Evolutionary conservation across 1,140 invertebrate species (phyloP).

Genomic region (Listronotus bonariensis): DNA sequence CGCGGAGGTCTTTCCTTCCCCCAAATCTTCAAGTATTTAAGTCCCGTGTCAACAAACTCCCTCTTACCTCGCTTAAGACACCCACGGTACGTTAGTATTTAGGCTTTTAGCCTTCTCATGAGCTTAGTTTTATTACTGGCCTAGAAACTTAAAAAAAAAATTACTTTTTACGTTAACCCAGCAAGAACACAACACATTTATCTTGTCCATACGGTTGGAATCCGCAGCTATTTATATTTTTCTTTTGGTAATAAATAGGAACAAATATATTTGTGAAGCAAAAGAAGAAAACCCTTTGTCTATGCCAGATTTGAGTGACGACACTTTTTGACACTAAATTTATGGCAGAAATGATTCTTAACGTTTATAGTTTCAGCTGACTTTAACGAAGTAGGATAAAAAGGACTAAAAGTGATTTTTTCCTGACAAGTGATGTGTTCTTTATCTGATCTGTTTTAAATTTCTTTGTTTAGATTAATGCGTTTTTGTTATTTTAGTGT

Average conservation of each 20-base stretch:
- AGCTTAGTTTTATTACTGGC: no score
- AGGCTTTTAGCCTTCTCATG: no score
- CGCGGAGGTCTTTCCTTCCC: no score
- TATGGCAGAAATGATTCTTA: constrained; percentile 15
- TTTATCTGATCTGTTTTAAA: constrained; percentile 2
- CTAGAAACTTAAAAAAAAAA: no score
- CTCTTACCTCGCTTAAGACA: no score
- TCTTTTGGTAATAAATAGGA: constrained; percentile 15
- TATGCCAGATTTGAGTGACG: constrained; percentile 17
- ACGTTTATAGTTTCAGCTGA: constrained; percentile 12
- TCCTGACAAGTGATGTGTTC: constrained; percentile 8
- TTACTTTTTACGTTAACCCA: background rate
- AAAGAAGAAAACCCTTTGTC: constrained; percentile 11
- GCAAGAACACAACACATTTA: background rate
- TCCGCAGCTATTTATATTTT: constrained; percentile 15
- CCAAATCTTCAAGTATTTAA: no score
- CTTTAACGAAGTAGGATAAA: constrained; percentile 13
- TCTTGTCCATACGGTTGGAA: constrained; percentile 1
- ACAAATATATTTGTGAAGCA: constrained; percentile 9
- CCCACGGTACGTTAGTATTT: no score
- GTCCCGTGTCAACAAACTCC: no score
- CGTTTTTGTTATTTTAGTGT: constrained; percentile 16
- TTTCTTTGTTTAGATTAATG: constrained; percentile 12
- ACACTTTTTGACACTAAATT: constrained; percentile 15
- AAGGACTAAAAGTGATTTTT: constrained; percentile 5